Base-by-base conservation (phyloP, 2,797 vertebrate genomes). In the Nannoperca australis region DNA sequence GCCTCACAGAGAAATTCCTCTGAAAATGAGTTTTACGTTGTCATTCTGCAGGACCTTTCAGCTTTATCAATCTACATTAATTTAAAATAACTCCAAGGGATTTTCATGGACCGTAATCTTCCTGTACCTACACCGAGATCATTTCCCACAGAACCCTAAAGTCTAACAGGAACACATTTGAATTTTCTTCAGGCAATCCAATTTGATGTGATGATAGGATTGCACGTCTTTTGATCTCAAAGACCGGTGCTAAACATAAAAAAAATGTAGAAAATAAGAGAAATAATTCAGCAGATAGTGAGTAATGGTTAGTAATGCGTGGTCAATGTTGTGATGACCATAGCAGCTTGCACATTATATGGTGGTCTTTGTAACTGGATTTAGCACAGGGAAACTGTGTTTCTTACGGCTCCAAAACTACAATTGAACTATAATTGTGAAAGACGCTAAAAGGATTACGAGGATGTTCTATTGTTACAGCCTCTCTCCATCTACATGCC, bases 371-470 rank as follows among this genome's bases (percentile, higher is more conserved):
- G 45, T 83, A 20, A 49, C 58, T 47, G 32, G 78, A 70, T 82
- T 79, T 81, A 79, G 34, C 61, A 34, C 36, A 34, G 20, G 53
- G 54, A 20, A 70, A 32, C 36, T 7, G 67, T 7, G 67, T 78
- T 72, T 83, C 70, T 85, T 65, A 50, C 38, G 76, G 68, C 44
- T 79, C 58, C 63, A 44, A 38, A 38, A 38, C 36, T 38, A 38
- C 7, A 34, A 34, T 10, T 76, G 83, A 87, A 75, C 71, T 79
- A 22, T 83, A 78, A 89, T 87, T 82, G 81, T 82, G 77, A 91
- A 82, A 87, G 81, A 90, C 15, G 32, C 82, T 91, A 86, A 92
- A 89, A 79, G 89, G 89, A 91, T 92, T 89, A 89, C 17, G 32
- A 89, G 82, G 47, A 62, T 79, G 75, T 79, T 86, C 72, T 40